Evolutionary conservation across 2,797 vertebrate genomes (phyloP).

Genomic region (Anableps anableps): DNA sequence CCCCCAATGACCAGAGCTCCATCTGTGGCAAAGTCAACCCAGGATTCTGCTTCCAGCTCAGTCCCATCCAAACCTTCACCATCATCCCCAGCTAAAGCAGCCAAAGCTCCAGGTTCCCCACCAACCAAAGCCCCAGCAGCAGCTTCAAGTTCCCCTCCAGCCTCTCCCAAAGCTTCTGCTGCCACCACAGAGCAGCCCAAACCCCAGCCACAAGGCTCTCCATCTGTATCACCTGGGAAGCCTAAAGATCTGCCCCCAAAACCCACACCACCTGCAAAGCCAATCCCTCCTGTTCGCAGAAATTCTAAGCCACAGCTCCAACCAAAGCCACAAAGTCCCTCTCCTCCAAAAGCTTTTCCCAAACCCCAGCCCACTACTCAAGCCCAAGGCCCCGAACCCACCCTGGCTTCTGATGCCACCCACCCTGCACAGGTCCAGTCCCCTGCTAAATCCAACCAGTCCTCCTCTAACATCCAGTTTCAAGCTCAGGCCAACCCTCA

Average conservation of each 20-base stretch:
- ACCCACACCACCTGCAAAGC: slow-evolving; percentile 82
- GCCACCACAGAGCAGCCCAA: slow-evolving; percentile 88
- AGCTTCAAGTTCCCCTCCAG: slow-evolving; percentile 8
- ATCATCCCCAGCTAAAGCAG: slow-evolving; percentile 25
- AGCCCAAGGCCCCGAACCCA: slow-evolving; percentile 36
- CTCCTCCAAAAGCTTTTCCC: slow-evolving; percentile 70
- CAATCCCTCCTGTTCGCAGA: slow-evolving; percentile 82
- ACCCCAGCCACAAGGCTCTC: slow-evolving; percentile 83
- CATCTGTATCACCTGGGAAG: slow-evolving; percentile 82
- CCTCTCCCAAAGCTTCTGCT: slow-evolving; percentile 64
- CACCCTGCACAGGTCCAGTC: slow-evolving; percentile 67
- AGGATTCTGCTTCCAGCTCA: slow-evolving; percentile 52
- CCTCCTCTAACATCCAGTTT: slow-evolving; percentile 78
- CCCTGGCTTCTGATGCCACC: slow-evolving; percentile 57
- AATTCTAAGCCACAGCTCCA: slow-evolving; percentile 84
- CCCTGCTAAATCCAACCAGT: slow-evolving; percentile 67
- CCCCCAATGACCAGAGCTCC: slow-evolving; percentile 76
- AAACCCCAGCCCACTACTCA: slow-evolving; percentile 61
- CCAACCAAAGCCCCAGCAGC: slow-evolving; percentile 48
- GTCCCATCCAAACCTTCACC: slow-evolving; percentile 29
- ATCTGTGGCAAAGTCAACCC: slow-evolving; percentile 63
- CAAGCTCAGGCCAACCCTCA: slow-evolving; percentile 67
- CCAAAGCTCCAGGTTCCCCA: slow-evolving; percentile 51
- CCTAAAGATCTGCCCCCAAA: slow-evolving; percentile 82
- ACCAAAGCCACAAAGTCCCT: slow-evolving; percentile 81